Evolutionary conservation across 2,888 invertebrate species (phyloP), one percentile per base, ranked within the genome.

Genomic region (Lagria hirta): DNA sequence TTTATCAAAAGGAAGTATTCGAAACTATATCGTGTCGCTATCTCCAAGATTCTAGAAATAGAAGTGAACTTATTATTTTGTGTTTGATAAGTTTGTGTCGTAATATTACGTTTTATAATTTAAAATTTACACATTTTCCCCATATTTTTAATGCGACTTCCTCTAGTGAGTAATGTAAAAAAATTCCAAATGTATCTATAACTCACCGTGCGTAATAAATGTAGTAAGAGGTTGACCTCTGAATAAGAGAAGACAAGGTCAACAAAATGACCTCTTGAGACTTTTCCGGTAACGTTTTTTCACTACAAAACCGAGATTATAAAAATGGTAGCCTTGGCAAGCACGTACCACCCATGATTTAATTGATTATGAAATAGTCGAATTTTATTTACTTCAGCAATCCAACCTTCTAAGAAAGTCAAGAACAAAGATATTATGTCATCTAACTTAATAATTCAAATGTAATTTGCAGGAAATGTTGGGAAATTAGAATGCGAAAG

Each of bases 201-300:
- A 15, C 35, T 22, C 35, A 16, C 12, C 16, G 23, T 38, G 38
- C 38, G 38, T 30, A 38, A 30, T 22, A 30, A 26, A 55, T 50
- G 50, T 46, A 49, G 52, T 53, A 56, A 63, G 57, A 61, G 51
- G 63, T 56, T 55, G 64, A 62, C 64, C 64, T 62, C 55, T 34
- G 33, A 38, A 30, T 18, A 44, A 24, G 34, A 43, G 55, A 48
- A 55, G 52, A 57, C 61, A 64, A 64, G 64, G 64, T 55, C 58
- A 57, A 40, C 54, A 51, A 42, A 58, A 51, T 58, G 60, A 60
- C 62, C 63, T 64, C 58, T 43, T 43, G 49, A 48, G 18, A 36
- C 32, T 42, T 43, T 49, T 49, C 49, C 45, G 59, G 59, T 58
- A 59, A 55, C 53, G 57, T 52, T 55, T 53, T 54, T 55, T 54